Conservation (phyloP, 2,888 invertebrate species). For the Drosophila putrida region DNA sequence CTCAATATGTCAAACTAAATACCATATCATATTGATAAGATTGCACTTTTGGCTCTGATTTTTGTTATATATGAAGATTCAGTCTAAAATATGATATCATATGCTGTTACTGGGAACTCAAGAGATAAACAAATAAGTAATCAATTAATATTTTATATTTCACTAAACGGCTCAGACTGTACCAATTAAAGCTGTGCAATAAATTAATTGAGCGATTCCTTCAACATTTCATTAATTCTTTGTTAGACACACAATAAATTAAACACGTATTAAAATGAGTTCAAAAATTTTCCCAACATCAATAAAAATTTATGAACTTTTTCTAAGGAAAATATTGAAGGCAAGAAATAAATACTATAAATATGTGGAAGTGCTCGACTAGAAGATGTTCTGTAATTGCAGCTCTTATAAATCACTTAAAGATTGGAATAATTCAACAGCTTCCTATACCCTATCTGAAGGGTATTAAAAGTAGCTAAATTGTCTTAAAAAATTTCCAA, state of each 20-base stretch:
- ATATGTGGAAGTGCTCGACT: constrained; percentile 1
- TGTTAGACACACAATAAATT: constrained; percentile 56
- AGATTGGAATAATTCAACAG: too few relatives aligned
- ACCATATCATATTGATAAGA: constrained; percentile 43
- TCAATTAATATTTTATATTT: constrained; percentile 30
- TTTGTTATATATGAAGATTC: constrained; percentile 24
- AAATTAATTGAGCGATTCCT: constrained; percentile 25
- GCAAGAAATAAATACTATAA: constrained; percentile 13
- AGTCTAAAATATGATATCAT: constrained; percentile 25
- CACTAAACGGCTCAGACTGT: constrained; percentile 1
- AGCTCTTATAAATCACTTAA: background rate
- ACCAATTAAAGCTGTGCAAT: constrained; percentile 17
- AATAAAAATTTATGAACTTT: constrained; percentile 35
- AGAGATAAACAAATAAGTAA: constrained; percentile 20
- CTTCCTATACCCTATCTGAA: background rate
- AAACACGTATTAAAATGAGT: constrained; percentile 19
- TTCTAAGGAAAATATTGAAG: constrained; percentile 11
- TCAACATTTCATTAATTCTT: constrained; percentile 33
- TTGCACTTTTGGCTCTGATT: constrained; percentile 24
- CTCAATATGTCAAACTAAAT: constrained; percentile 3
- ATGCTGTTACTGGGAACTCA: background rate
- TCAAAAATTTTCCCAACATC: constrained; percentile 13
- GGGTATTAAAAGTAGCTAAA: background rate
- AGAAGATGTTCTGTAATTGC: background rate
- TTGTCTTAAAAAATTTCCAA: constrained; percentile 4